These are phyloP conservation scores for Callaeas wilsoni DNA, from an alignment of 2,113 vertebrate genomes.

Conservation along the genomic window DNA sequence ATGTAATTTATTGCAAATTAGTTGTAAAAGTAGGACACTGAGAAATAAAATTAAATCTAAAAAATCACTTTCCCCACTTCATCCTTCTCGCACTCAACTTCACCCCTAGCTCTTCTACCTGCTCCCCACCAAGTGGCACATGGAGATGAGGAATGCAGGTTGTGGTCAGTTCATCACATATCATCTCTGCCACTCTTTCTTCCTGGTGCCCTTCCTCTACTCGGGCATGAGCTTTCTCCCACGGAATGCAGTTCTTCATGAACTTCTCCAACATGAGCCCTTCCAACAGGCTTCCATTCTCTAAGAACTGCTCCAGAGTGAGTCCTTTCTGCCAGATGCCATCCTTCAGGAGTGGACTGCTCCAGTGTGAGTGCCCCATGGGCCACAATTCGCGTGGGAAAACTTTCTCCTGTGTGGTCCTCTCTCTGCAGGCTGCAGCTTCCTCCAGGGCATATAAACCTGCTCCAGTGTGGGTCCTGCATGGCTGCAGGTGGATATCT, in stretches of 20 bases:
- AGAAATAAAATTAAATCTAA: background rate
- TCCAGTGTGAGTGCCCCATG: background rate
- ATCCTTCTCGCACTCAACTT: background rate
- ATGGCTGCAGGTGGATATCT: background rate
- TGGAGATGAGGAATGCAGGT: background rate
- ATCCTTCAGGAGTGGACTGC: background rate
- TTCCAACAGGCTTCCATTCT: background rate
- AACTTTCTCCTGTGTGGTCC: background rate
- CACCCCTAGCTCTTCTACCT: background rate
- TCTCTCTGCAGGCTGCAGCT: background rate
- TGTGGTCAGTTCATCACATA: background rate
- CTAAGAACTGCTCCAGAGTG: background rate
- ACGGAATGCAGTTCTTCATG: accelerated
- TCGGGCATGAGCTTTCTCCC: background rate
- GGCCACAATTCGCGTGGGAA: background rate
- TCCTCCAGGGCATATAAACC: background rate
- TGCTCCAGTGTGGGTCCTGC: background rate
- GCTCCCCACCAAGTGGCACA: accelerated
- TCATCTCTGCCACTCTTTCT: background rate
- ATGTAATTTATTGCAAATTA: background rate
- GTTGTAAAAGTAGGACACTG: background rate
- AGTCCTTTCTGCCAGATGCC: background rate
- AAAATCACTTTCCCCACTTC: background rate
- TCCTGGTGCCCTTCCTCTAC: background rate
- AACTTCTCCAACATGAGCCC: background rate